These are phyloP conservation scores for Meloidogyne chitwoodi DNA, from an alignment of 1,140 invertebrate genomes.

Conservation along the genomic window DNA sequence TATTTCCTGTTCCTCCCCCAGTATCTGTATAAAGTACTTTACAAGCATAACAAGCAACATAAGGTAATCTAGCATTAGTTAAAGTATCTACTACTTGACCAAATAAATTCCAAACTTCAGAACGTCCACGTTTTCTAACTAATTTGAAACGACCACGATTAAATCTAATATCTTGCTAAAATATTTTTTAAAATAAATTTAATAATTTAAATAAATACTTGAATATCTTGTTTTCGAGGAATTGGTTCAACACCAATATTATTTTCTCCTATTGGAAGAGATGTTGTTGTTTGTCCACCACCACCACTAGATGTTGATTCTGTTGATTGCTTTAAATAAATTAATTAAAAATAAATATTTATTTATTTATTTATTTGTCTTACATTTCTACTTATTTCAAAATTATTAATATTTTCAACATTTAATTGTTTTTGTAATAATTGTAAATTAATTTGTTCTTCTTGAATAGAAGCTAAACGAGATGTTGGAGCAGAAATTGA, in stretches of 20 bases:
- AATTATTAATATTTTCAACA: neutral
- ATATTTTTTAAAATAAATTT: neutral
- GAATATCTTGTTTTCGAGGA: conserved; percentile 57
- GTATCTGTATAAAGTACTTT: conserved; percentile 59
- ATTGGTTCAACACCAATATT: conserved; percentile 24
- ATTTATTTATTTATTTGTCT: neutral
- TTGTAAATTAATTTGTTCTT: conserved; percentile 16
- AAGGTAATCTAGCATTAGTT: conserved; percentile 50
- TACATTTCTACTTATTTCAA: conserved; percentile 23
- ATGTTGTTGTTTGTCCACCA: conserved; percentile 10
- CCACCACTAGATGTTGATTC: conserved; percentile 46
- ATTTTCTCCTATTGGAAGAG: neutral
- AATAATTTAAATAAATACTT: neutral
- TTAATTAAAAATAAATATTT: neutral
- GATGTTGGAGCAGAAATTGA: conserved; percentile 23
- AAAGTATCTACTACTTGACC: conserved; percentile 55
- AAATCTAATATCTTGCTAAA: conserved; percentile 52
- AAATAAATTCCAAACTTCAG: conserved; percentile 59
- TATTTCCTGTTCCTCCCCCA: conserved; percentile 54
- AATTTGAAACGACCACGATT: conserved; percentile 53
- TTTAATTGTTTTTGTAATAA: neutral
- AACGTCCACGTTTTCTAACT: conserved; percentile 55
- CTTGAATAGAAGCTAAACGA: conserved; percentile 23
- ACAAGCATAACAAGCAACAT: conserved; percentile 57
- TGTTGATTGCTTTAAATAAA: conserved; percentile 31